phyloP scores from a whole-genome alignment of 2,888 invertebrate genomes.

The Scrobipalpa costella region DNA sequence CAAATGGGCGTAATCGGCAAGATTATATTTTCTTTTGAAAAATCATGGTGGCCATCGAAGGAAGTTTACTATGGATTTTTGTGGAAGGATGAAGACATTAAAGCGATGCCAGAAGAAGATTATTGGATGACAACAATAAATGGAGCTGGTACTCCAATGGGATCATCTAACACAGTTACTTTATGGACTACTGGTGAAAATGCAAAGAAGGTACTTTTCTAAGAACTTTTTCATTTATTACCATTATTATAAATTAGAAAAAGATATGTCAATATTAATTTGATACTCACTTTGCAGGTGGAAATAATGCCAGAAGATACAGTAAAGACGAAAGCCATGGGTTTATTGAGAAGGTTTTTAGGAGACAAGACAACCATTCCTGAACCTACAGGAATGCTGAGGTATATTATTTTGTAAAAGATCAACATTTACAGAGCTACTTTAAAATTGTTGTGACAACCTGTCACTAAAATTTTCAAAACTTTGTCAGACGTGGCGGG shows the following conservation, averaged over 20 bases:
- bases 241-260: too few species aligned
- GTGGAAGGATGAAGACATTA: constrained; percentile 40
- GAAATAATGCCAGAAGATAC: constrained; percentile 37
- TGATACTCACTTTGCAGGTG: constrained; percentile 30
- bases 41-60: constrained; percentile 81
- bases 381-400: constrained; percentile 33
- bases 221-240: too few species aligned
- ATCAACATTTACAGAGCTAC: not conserved
- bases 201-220: constrained; percentile 44
- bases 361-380: constrained; percentile 33
- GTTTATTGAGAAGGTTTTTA: constrained; percentile 36
- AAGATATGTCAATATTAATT: too few species aligned
- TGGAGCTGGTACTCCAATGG: constrained; percentile 37
- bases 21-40: constrained; percentile 82
- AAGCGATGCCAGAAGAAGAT: constrained; percentile 31
- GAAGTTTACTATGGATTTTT: constrained; percentile 11
- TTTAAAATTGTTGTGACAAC: not conserved
- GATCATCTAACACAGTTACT: constrained; percentile 36
- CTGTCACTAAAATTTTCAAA: not conserved
- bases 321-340: constrained; percentile 33
- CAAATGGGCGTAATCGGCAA: constrained; percentile 85
- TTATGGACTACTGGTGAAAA: constrained; percentile 41
- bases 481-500: too few species aligned
- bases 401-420: constrained; percentile 26
- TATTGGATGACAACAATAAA: constrained; percentile 39